Base-by-base conservation (phyloP, 2,888 invertebrate genomes). In the Xylophagus ater region DNA sequence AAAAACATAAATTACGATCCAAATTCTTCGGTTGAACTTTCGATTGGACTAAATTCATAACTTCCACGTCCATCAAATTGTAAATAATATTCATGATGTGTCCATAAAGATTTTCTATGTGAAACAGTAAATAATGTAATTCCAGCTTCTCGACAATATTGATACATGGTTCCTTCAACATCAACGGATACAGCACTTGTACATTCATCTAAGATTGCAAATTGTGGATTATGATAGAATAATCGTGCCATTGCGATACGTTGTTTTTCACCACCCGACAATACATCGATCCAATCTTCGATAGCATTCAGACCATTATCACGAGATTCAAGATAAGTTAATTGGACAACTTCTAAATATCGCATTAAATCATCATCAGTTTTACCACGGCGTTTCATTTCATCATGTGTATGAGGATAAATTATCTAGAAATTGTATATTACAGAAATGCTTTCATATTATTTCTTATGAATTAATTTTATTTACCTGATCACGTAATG, bases 161-260 rank as follows among this genome's bases (percentile, higher is more conserved):
- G 81, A 59, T 98, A 98, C 87, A 98, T 96, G 49, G 80, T 81
- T 19, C 93, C 94, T 61, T 98, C 98, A 0, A 98, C 97, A 62
- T 98, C 98, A 0, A 97, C 90, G 34, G 93, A 94, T 1, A 98
- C 97, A 0, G 97, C 97, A 60, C 92, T 93, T 1, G 98, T 98
- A 60, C 98, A 98, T 64, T 98, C 98, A 58, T 98, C 98, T 51
- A 98, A 69, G 54, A 98, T 97, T 9, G 98, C 98, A 69, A 97
- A 98, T 67, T 96, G 94, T 0, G 98, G 98, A 58, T 79, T 79
- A 65, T 97, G 94, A 68, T 97, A 97, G 68, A 97, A 94, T 46
- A 97, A 70, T 12, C 96, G 75, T 10, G 96, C 92, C 96, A 97
- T 97, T 73, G 97, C 97, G 52, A 98, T 81, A 56, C 97, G 71